Base-by-base conservation (phyloP, 2,888 invertebrate species). In the Gortyna flavago region DNA sequence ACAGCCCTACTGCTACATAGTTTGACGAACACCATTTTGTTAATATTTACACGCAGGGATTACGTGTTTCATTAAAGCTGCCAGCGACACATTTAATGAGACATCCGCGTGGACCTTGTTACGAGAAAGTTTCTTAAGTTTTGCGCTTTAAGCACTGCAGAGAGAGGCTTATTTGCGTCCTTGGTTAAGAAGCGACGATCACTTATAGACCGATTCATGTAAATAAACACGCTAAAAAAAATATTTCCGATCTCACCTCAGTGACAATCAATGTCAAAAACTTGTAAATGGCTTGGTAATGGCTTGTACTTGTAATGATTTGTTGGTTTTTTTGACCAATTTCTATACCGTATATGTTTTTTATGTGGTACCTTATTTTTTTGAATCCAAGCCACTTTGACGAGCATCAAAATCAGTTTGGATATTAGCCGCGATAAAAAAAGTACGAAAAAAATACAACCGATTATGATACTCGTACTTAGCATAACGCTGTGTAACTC, bases 51-150 rank as follows among this genome's bases (percentile, higher is more conserved):
- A 73, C 72, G 62, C 67, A 48, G 72, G 66, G 44, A 57, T 72
- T 73, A 84, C 80, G 66, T 61, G 72, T 83, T 83, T 83, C 72
- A 83, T 83, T 80, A 83, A 73, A 84, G 70, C 75, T 75, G n/a
- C 71, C 21, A 38, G 76, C 35, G 21, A 51, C 80, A 75, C 72
- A 41, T 84, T 75, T 73, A 80, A 80, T 72, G 76, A 73, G 51
- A 61, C 32, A 35, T 75, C 75, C 61, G 51, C 41, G 21, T 25
- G 32, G 57, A 72, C 75, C 41, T 69, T 62, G 83, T 71, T 18
- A 51, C 54, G 29, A 64, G n/a, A 76, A 67, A 72, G 64, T 35
- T 76, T 18, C 64, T 71, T 64, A 83, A 74, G 84, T 66, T 62
- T 72, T 16, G 32, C 41, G 57, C 25, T 83, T 66, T 32, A 70